Base-by-base conservation (phyloP, 1,140 invertebrate genomes). In the Gonioctena quinquepunctata region DNA sequence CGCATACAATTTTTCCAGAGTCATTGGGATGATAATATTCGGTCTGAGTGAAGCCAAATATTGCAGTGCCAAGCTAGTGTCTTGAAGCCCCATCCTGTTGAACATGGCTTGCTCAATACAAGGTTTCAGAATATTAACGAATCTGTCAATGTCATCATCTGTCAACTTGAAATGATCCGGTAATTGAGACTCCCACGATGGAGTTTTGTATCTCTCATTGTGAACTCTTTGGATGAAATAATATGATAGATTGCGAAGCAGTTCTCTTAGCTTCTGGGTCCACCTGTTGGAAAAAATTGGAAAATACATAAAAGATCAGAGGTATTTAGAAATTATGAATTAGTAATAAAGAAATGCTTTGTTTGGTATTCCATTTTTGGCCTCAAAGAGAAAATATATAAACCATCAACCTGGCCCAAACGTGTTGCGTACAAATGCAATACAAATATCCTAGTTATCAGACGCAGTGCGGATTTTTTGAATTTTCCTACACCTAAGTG, bases 111-210 rank as follows among this genome's bases (percentile, higher is more conserved):
- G 85, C 62, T 81, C 79, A 6, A 83, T 26, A 59, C 77, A 80
- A 1, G 81, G 80, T 68, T 82, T 81, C 71, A 83, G 61, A 13
- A 82, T 80, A 27, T 90, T 88, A 0, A 98, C 95, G 84, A 98
- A 97, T 62, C 88, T 85, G 21, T 93, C 93, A 13, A 98, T 90
- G 73, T 96, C 92, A 28, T 87, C 85, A 57, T 98, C 93, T 0
- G 91, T 92, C 7, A 98, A 83, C 77, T 90, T 90, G 72, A 90
- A 87, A 2, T 86, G 78, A 7, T 91, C 88, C 1, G 92, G 92
- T 48, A 91, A 86, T 68, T 86, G 84, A 50, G 87, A 86, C 76
- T 90, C 86, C 94, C 95, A 96, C 0, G 87, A 86, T 50, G 82
- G 69, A 63, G 87, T 87, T 21, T 82, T 85, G 73, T 88, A 88